phyloP scores from a whole-genome alignment of 2,888 invertebrate species.

The Crossocerus cetratus region DNA sequence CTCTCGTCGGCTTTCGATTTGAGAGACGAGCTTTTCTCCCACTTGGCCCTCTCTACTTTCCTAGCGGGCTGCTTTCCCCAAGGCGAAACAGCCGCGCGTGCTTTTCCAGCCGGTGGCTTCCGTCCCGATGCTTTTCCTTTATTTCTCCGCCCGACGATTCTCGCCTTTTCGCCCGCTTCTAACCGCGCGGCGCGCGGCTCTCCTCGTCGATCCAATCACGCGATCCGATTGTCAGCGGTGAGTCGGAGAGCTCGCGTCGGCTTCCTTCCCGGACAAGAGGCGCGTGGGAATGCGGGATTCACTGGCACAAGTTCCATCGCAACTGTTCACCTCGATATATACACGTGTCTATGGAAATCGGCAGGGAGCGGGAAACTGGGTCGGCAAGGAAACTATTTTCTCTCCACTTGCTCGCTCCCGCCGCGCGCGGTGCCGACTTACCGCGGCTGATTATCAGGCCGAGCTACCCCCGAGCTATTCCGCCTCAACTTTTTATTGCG shows the following conservation, averaged over 20 bases:
- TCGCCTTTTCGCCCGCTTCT: conserved; percentile 19
- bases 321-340: conserved; percentile 25
- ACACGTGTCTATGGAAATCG: conserved; percentile 18
- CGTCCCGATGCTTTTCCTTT: conserved; percentile 10
- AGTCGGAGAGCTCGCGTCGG: not conserved
- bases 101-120: not conserved
- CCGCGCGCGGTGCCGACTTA: conserved; percentile 34
- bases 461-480: conserved; percentile 15
- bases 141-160: conserved; percentile 26
- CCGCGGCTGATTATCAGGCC: not conserved
- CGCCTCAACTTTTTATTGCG: conserved; percentile 9
- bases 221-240: conserved; percentile 42
- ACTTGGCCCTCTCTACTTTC: conserved; percentile 2
- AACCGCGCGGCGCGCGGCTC: no score
- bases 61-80: not conserved
- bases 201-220: conserved; percentile 40
- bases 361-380: conserved; percentile 36
- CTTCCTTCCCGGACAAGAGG: not conserved
- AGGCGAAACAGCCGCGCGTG: not conserved
- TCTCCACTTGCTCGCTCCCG: conserved; percentile 20
- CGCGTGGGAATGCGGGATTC: conserved; percentile 40
- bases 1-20: conserved; percentile 54
- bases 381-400: conserved; percentile 35
- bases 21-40: conserved; percentile 36
- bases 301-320: conserved; percentile 49